Base-by-base conservation (phyloP, 2,113 vertebrate species). In the Agelaius tricolor region DNA sequence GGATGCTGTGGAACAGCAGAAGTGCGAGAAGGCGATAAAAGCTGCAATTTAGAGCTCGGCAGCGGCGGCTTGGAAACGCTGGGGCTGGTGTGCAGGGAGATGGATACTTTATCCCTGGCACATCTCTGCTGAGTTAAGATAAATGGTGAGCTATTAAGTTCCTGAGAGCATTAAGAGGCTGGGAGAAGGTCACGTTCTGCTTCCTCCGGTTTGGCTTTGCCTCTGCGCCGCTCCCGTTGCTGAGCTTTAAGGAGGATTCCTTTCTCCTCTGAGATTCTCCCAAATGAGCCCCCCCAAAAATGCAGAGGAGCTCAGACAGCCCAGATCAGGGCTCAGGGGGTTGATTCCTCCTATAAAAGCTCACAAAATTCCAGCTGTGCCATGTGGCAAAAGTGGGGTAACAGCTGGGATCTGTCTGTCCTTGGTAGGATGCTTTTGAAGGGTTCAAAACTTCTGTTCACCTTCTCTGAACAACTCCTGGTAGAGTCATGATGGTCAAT, bases 101-200 rank as follows among this genome's bases (percentile, higher is more conserved):
- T 16, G 66, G 27, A 5, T 59, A 7, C 85, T 43, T 68, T 68
- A 84, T 95, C 89, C 81, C 65, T 89, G 72, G 84, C 90, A 69
- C 91, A 91, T 78, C 90, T 83, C 85, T 91, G 95, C 93, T 92
- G 94, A 80, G 83, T 88, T 68, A 41, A 92, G 94, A 88, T 94
- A 89, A 82, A 84, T 44, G 87, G 46, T 37, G 77, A 89, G 91
- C 91, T 84, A 6, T 89, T 81, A 71, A 78, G 87, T 55, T 89
- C 87, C 93, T 55, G 89, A 74, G 89, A 89, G 93, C 65, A 11
- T 2, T 26, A 27, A 91, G 93, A 89, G 61, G 55, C 84, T 82
- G 73, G 51, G 61, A 63, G 76, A 84, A 94, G 94, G 80, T 95
- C 91, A 49, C 80, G 62, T 46, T 18, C 51, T 22, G 52, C 61